Evolutionary conservation across 2,888 invertebrate genomes (phyloP).

Genomic region (Euclidia mi): DNA sequence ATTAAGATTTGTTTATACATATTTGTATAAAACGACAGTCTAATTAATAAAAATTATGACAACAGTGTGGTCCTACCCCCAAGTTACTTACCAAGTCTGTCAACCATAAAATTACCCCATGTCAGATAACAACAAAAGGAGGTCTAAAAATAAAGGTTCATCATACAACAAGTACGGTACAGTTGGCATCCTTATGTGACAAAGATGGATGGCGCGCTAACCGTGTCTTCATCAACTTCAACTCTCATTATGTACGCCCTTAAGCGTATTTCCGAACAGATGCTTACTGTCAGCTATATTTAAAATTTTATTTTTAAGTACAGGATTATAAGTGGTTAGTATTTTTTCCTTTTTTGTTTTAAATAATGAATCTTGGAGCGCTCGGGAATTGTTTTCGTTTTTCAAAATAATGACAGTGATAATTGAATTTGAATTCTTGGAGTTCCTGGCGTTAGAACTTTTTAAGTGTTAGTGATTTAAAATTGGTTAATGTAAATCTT

Average conservation of each 20-base stretch:
- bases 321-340: constrained; percentile 45
- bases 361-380: constrained; percentile 40
- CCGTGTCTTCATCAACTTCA: constrained; percentile 78
- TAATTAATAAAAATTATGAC: too few species aligned
- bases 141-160: constrained; percentile 44
- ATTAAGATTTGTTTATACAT: too few species aligned
- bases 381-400: constrained; percentile 33
- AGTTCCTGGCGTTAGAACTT: background rate
- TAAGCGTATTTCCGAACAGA: constrained; percentile 52
- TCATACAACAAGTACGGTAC: constrained; percentile 42
- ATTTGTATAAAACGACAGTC: too few species aligned
- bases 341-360: constrained; percentile 38
- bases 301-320: constrained; percentile 34
- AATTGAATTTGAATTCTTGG: constrained; percentile 42
- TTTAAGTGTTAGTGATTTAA: background rate
- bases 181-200: constrained; percentile 57
- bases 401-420: constrained; percentile 46
- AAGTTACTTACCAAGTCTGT: too few species aligned
- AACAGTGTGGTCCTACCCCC: too few species aligned
- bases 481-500: background rate
- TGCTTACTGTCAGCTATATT: constrained; percentile 47
- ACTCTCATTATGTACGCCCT: constrained; percentile 72
- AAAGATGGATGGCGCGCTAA: constrained; percentile 74
- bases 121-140: constrained; percentile 27
- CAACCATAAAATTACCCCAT: constrained; percentile 10